phyloP scores from a whole-genome alignment of 2,113 vertebrate species.

The Salvelinus fontinalis region DNA sequence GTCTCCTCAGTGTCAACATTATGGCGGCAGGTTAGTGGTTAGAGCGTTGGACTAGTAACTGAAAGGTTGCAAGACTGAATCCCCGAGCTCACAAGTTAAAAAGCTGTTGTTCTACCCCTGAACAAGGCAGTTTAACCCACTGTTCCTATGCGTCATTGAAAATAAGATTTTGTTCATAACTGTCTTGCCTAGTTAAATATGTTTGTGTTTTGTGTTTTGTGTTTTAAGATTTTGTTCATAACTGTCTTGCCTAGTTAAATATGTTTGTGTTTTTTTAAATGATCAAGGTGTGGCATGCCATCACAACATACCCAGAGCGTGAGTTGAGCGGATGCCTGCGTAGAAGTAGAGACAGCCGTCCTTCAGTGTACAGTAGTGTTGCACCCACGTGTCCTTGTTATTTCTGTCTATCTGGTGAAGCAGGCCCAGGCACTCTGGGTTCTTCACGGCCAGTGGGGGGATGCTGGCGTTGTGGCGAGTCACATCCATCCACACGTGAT shows the following conservation, averaged over 20 bases:
- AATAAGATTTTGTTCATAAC: no score
- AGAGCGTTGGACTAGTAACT: not conserved
- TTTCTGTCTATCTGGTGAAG: conserved; percentile 81
- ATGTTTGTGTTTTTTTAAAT: no score
- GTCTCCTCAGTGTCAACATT: no score
- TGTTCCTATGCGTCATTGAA: no score
- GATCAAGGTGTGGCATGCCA: not conserved
- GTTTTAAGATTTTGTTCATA: no score
- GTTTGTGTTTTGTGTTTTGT: no score
- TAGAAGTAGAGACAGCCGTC: conserved; percentile 89
- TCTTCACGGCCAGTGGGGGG: conserved; percentile 88
- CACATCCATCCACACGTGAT: conserved; percentile 89
- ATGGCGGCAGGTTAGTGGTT: not conserved
- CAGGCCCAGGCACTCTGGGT: conserved; percentile 85
- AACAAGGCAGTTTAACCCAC: no score
- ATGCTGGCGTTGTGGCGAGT: conserved; percentile 85
- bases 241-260: no score
- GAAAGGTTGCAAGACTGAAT: no score
- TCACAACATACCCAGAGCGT: conserved; percentile 76
- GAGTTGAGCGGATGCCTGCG: conserved; percentile 81
- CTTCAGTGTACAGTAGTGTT: conserved; percentile 88
- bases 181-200: no score
- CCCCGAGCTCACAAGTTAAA: no score
- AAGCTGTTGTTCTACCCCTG: no score
- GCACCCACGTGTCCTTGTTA: conserved; percentile 79